Conservation (phyloP, 2,888 invertebrate genomes). For the Orthosia incerta region DNA sequence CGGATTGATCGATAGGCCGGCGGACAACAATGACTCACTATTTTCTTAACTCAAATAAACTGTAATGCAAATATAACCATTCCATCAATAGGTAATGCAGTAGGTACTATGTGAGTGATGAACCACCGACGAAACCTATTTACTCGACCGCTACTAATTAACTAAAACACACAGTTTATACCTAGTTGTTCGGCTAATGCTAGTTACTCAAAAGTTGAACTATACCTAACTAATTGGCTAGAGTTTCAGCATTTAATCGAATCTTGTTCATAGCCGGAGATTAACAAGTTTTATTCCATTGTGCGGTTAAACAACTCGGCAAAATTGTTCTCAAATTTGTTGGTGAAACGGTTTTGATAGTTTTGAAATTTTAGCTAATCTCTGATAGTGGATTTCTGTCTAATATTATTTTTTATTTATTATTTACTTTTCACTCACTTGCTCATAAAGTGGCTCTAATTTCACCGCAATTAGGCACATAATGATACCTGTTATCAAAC, state of each 20-base stretch:
- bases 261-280: constrained; percentile 41
- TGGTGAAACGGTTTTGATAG: constrained; percentile 22
- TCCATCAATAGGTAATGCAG: background rate
- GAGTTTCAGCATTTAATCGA: constrained; percentile 50
- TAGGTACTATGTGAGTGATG: background rate
- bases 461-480: too few relatives aligned
- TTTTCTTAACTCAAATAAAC: too few relatives aligned
- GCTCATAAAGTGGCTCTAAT: too few relatives aligned
- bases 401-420: too few relatives aligned
- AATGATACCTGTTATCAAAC: too few relatives aligned
- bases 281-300: constrained; percentile 47
- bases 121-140: background rate
- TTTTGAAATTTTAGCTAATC: constrained; percentile 7
- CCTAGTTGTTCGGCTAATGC: constrained; percentile 1
- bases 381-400: too few relatives aligned
- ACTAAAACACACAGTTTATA: constrained; percentile 18
- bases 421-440: too few relatives aligned
- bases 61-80: too few relatives aligned
- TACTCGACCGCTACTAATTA: background rate
- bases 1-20: too few relatives aligned
- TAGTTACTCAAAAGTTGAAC: constrained; percentile 24
- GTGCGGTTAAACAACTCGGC: constrained; percentile 40
- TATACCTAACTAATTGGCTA: constrained; percentile 26
- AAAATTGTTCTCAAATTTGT: constrained; percentile 36
- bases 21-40: too few relatives aligned